These are phyloP conservation scores for Microctenopoma lineatum DNA, from an alignment of 2,797 vertebrate genomes.

Conservation along the genomic window DNA sequence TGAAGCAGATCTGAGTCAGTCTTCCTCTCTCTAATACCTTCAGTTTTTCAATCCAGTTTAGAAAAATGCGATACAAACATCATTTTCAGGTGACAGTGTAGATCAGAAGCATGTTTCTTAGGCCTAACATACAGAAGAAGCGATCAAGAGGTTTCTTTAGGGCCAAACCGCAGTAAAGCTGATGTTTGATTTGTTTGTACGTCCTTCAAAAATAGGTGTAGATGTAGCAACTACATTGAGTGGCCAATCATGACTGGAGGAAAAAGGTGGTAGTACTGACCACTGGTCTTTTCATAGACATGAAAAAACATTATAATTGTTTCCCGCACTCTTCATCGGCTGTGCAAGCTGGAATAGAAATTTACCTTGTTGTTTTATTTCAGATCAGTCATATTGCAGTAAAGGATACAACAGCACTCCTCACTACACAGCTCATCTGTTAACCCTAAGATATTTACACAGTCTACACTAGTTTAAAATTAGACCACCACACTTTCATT, in stretches of 20 bases:
- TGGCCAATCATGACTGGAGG: not conserved
- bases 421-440: not conserved
- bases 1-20: too few relatives aligned
- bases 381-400: not conserved
- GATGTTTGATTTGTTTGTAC: not conserved
- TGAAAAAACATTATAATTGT: not conserved
- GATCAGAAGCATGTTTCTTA: not conserved
- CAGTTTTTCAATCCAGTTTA: too few relatives aligned
- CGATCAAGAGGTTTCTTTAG: too few relatives aligned
- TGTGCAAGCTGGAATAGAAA: too few relatives aligned
- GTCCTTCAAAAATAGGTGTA: not conserved
- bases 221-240: not conserved
- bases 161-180: too few relatives aligned
- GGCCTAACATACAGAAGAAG: not conserved
- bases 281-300: not conserved
- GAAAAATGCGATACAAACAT: too few relatives aligned
- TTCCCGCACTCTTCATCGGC: not conserved
- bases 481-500: not conserved
- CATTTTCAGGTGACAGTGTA: too few relatives aligned
- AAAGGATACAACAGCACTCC: not conserved
- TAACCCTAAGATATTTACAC: not conserved
- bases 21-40: too few relatives aligned
- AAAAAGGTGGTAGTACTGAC: not conserved
- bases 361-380: not conserved
- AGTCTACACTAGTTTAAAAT: not conserved